These are phyloP conservation scores for Tryphoninae sp. DNA, from an alignment of 2,888 invertebrate genomes.

Conservation along the genomic window DNA sequence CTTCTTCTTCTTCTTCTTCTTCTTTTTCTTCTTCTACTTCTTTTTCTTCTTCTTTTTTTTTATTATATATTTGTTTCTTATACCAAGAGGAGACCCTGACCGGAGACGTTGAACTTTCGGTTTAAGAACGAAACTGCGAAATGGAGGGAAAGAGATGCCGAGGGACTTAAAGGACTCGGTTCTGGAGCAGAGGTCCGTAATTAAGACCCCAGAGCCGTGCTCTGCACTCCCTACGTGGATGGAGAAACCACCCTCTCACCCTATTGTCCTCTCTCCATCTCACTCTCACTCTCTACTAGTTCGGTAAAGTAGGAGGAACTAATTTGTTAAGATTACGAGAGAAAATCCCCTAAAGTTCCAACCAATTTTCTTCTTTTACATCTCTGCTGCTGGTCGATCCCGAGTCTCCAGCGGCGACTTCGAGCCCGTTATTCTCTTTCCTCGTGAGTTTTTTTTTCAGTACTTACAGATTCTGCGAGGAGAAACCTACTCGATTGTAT, in stretches of 20 bases:
- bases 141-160: constrained; percentile 24
- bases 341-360: constrained; percentile 65
- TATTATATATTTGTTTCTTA: constrained; percentile 16
- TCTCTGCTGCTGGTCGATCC: constrained; percentile 30
- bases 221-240: constrained; percentile 20
- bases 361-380: constrained; percentile 52
- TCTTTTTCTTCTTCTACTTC: too few species aligned
- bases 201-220: constrained; percentile 64
- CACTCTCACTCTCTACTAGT: background rate
- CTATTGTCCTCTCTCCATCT: background rate
- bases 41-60: background rate
- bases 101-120: constrained; percentile 52
- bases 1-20: background rate
- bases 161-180: constrained; percentile 46
- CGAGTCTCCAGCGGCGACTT: constrained; percentile 9
- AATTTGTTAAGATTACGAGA: constrained; percentile 72
- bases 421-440: constrained; percentile 14
- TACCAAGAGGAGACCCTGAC: constrained; percentile 23
- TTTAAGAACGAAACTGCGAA: constrained; percentile 43
- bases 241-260: background rate
- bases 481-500: constrained; percentile 34
- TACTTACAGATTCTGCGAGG: constrained; percentile 36
- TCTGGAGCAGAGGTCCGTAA: constrained; percentile 58
- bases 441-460: constrained; percentile 22
- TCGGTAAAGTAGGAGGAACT: constrained; percentile 61